These are phyloP conservation scores for Xenops minutus DNA, from an alignment of 2,797 vertebrate genomes.

Conservation along the genomic window DNA sequence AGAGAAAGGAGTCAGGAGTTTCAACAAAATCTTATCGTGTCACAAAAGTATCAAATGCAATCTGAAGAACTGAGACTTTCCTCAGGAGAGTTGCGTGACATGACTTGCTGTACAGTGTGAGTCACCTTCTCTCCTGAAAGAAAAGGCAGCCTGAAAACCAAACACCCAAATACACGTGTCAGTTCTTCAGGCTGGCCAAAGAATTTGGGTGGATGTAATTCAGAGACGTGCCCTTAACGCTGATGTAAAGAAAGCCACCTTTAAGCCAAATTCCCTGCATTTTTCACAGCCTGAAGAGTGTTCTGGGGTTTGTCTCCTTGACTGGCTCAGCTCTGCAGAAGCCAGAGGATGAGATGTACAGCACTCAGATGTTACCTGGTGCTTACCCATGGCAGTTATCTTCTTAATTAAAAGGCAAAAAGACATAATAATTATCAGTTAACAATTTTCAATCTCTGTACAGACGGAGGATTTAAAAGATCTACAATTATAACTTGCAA, in stretches of 20 bases:
- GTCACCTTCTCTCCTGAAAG: not conserved
- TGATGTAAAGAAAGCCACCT: not conserved
- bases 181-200: not conserved
- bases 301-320: not conserved
- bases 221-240: not conserved
- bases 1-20: constrained; percentile 1
- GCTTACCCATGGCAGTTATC: constrained; percentile 22
- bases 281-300: not conserved
- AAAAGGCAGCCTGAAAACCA: not conserved
- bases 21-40: not conserved
- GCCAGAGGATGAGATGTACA: not conserved
- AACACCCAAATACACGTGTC: not conserved
- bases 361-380: not conserved
- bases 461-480: constrained; percentile 46
- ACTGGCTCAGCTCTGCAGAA: not conserved
- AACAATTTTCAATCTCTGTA: constrained; percentile 65
- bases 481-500: constrained; percentile 51
- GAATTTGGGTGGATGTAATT: not conserved
- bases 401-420: constrained; percentile 68
- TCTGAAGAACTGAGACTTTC: constrained; percentile 5
- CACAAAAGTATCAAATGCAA: not conserved
- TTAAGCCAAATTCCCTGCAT: not conserved
- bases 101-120: constrained; percentile 7
- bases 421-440: constrained; percentile 66
- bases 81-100: not conserved